Evolutionary conservation across 2,888 invertebrate genomes (phyloP).

Genomic region (Matsumyia berberina): DNA sequence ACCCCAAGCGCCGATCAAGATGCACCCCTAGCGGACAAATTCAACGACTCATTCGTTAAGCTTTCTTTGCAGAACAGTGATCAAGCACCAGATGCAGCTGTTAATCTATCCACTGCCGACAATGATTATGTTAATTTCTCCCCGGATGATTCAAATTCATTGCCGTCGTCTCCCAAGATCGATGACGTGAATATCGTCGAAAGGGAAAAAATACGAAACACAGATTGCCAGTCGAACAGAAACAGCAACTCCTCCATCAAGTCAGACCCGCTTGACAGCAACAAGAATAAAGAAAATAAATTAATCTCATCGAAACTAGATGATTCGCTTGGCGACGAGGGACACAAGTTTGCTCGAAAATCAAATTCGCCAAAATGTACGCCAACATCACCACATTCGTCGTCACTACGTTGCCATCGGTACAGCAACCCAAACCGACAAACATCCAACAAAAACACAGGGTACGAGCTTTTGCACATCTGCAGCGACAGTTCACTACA

Average conservation of each 20-base stretch:
- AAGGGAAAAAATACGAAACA: slow-evolving; percentile 7
- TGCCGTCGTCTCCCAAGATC: slow-evolving; percentile 20
- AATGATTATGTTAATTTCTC: slow-evolving; percentile 41
- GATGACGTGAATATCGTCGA: slow-evolving; percentile 4
- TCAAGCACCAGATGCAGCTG: slow-evolving; percentile 5
- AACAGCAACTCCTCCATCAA: slow-evolving; percentile 25
- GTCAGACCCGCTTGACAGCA: slow-evolving; percentile 9
- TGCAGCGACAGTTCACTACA: slow-evolving; percentile 82
- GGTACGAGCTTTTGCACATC: slow-evolving; percentile 82
- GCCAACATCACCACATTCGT: slow-evolving; percentile 40
- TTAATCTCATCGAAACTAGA: slow-evolving; percentile 12
- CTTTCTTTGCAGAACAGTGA: slow-evolving; percentile 11
- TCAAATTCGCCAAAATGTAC: slow-evolving; percentile 46
- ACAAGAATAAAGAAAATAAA: slow-evolving; percentile 1
- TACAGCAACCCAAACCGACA: slow-evolving; percentile 76
- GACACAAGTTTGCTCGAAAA: slow-evolving; percentile 30
- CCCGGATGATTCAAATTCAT: slow-evolving; percentile 3
- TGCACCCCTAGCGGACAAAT: slow-evolving; percentile 34
- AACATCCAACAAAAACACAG: slow-evolving; percentile 75
- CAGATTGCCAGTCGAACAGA: slow-evolving; percentile 31
- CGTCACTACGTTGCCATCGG: slow-evolving; percentile 35
- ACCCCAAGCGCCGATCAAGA: slow-evolving; percentile 27
- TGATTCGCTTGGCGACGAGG: slow-evolving; percentile 12
- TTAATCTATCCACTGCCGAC: slow-evolving; percentile 33
- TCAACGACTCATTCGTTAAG: slow-evolving; percentile 38